Conservation (phyloP, 2,888 invertebrate genomes). For the Erynnis tages region DNA sequence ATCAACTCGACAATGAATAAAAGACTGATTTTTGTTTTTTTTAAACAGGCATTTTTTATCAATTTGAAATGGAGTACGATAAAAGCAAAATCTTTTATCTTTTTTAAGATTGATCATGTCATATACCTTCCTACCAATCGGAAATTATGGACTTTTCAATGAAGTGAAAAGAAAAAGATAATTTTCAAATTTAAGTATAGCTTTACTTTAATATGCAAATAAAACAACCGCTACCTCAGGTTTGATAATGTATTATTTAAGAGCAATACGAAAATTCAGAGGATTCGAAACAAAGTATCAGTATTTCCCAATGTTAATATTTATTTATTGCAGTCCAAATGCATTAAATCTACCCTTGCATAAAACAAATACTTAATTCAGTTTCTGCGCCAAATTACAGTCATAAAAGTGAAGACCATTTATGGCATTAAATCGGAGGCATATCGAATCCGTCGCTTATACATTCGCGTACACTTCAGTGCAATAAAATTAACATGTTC, state of each 20-base stretch:
- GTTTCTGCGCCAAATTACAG: slow-evolving; percentile 70
- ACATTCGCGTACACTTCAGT: slow-evolving; percentile 54
- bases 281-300: slow-evolving; percentile 5
- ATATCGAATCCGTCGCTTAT: slow-evolving; percentile 72
- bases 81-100: too few species aligned
- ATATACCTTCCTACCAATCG: too few species aligned
- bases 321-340: slow-evolving; percentile 19
- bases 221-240: neutral
- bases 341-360: slow-evolving; percentile 55
- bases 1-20: too few species aligned
- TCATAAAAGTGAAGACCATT: slow-evolving; percentile 76
- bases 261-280: neutral
- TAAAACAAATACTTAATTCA: slow-evolving; percentile 74
- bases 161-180: too few species aligned
- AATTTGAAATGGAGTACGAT: too few species aligned
- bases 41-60: too few species aligned
- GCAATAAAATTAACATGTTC: slow-evolving; percentile 42
- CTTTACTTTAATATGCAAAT: neutral
- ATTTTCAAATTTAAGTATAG: neutral
- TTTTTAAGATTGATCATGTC: too few species aligned
- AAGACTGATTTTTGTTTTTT: too few species aligned
- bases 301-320: slow-evolving; percentile 19
- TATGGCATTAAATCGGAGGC: slow-evolving; percentile 75
- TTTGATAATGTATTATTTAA: neutral
- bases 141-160: too few species aligned